phyloP scores from a whole-genome alignment of 1,140 invertebrate species.

The Lasioglossum baleicum region DNA sequence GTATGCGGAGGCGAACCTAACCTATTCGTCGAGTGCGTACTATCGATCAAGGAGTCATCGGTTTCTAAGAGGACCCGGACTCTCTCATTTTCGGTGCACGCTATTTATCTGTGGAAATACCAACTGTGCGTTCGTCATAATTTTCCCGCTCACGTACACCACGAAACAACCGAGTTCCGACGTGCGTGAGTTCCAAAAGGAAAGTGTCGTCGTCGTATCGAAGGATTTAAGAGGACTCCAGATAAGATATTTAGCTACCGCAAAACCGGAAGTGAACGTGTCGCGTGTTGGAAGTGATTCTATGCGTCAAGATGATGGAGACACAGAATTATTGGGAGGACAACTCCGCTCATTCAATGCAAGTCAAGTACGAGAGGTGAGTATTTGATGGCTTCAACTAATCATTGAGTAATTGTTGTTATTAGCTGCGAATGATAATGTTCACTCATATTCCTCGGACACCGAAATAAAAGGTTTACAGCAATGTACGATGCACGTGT shows the following conservation, averaged over 20 bases:
- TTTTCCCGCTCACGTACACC: constrained; percentile 3
- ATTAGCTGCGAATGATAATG: too few relatives aligned
- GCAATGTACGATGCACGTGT: too few relatives aligned
- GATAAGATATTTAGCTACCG: neutral
- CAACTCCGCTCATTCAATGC: constrained; percentile 76
- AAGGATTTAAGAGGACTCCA: neutral
- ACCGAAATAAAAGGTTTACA: too few relatives aligned
- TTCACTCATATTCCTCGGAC: too few relatives aligned
- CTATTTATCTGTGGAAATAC: neutral
- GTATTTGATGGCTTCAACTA: neutral
- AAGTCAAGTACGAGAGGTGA: constrained; percentile 79
- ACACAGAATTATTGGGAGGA: constrained; percentile 79
- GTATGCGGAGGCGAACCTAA: constrained; percentile 65
- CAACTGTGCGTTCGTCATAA: constrained; percentile 6
- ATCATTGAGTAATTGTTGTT: too few relatives aligned
- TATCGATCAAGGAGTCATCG: constrained; percentile 51
- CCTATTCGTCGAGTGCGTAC: constrained; percentile 49
- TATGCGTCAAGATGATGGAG: constrained; percentile 79
- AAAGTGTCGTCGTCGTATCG: neutral
- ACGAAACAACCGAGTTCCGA: constrained; percentile 1
- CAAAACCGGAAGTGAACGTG: constrained; percentile 42
- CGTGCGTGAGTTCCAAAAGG: constrained; percentile 7
- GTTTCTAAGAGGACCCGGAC: constrained; percentile 7
- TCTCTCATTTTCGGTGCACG: neutral
- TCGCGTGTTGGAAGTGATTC: constrained; percentile 55